phyloP scores from a whole-genome alignment of 1,140 invertebrate species.

The Drosophila micromelanica region DNA sequence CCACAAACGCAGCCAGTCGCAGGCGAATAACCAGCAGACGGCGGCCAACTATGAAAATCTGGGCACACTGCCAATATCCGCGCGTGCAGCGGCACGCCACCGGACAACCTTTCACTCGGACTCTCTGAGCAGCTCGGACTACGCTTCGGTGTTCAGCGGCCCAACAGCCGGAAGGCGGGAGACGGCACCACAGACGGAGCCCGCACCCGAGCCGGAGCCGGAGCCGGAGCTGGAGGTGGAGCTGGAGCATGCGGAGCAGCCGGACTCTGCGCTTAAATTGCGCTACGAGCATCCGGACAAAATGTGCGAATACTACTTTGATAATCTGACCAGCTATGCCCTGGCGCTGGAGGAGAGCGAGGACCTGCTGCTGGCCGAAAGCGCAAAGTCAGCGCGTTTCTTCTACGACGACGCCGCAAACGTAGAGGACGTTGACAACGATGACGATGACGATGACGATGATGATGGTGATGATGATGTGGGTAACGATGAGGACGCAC shows the following conservation, averaged over 20 bases:
- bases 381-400: conserved; percentile 63
- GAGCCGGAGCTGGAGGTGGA: no score
- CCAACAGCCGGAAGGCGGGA: conserved; percentile 40
- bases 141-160: conserved; percentile 83
- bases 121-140: conserved; percentile 83
- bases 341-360: conserved; percentile 67
- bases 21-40: conserved; percentile 40
- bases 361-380: conserved; percentile 69
- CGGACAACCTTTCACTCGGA: conserved; percentile 48
- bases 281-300: conserved; percentile 83
- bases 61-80: conserved; percentile 61
- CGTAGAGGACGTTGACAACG: neutral
- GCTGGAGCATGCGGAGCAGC: conserved; percentile 16
- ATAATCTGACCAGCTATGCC: conserved; percentile 71
- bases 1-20: conserved; percentile 73
- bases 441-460: neutral
- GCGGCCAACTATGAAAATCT: conserved; percentile 74
- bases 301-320: conserved; percentile 81
- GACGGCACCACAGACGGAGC: neutral
- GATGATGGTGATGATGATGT: conserved; percentile 1
- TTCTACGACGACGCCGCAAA: conserved; percentile 53
- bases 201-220: neutral
- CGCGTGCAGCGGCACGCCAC: conserved; percentile 18
- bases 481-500: conserved; percentile 13
- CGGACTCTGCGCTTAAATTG: conserved; percentile 49